Evolutionary conservation across 2,888 invertebrate genomes (phyloP).

Genomic region (Lapara coniferarum): DNA sequence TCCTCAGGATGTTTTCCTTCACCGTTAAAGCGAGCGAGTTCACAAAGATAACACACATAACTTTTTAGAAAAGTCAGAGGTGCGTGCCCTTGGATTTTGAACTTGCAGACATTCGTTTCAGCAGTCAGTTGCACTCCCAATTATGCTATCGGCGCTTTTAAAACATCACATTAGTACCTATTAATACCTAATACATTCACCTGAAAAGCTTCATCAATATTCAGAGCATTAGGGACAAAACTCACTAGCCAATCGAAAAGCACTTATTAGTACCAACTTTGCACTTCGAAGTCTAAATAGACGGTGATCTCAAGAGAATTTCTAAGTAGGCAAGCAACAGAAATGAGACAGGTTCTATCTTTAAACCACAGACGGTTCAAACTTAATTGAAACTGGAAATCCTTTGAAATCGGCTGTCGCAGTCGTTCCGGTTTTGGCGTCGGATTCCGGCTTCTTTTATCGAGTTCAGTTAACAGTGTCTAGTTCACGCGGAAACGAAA

Average conservation of each 20-base stretch:
- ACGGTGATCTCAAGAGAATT: conserved; percentile 5
- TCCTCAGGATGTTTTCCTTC: no score
- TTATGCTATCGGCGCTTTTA: no score
- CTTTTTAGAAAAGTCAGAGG: no score
- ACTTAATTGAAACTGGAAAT: conserved; percentile 57
- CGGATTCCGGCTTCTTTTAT: conserved; percentile 2
- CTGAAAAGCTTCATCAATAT: no score
- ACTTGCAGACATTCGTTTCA: no score
- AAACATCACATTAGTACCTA: no score
- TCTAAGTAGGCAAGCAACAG: conserved; percentile 1
- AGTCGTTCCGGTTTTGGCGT: conserved; percentile 29
- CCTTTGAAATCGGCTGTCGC: conserved; percentile 39
- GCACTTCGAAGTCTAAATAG: conserved; percentile 2
- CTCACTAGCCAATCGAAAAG: conserved; percentile 5
- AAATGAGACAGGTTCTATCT: conserved; percentile 40
- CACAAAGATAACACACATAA: no score
- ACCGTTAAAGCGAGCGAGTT: no score
- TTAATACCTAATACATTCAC: no score
- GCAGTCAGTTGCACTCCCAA: no score
- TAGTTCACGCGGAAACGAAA: background rate
- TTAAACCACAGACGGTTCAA: conserved; percentile 41
- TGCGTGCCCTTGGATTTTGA: no score
- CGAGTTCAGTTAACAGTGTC: conserved; percentile 1
- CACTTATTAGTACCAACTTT: conserved; percentile 16
- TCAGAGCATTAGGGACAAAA: background rate